Evolutionary conservation across 2,888 invertebrate species (phyloP), one percentile per base, ranked within the genome.

Genomic region (Drosophila neoperkinsi): DNA sequence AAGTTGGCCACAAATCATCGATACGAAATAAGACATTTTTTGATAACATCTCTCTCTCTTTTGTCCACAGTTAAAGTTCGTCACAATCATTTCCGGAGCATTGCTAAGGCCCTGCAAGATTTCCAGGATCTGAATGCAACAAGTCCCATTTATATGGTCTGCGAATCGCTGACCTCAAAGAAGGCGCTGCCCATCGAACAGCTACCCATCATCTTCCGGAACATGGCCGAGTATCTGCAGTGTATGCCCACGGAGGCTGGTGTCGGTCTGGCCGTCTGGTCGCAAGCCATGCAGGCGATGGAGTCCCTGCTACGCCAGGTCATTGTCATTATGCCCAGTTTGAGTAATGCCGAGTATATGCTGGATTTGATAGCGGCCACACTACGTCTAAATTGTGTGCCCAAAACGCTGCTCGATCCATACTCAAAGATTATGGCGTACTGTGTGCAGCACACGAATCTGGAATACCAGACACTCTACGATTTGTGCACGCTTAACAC

Each of bases 101-200:
- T 99, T 73, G 97, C 98, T 1, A 96, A 97, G 89, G 97, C 99
- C 1, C 94, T 99, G 82, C 95, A 98, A 30, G 99, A 99, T 94
- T 99, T 99, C 94, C 97, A 96, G 91, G 99, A 99, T 93, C 93
- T 99, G 66, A 99, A 98, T 92, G 98, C 98, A 3, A 97, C 98
- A 70, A 97, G 98, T 11, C 99, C 99, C 16, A 94, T 99, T 72
- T 98, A 98, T 91, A 94, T 98, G 81, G 95, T 99, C 34, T 95
- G 94, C 74, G 93, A 96, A 95, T 95, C 96, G 21, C 89, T 98
- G 61, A 97, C 97, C 82, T 95, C 96, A 3, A 96, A 96, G 88
- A 97, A 97, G 93, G 95, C 96, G 0, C 92, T 97, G 59, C 95
- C 96, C 4, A 91, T 95, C 30, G 96, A 96, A 84, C 95, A 95